These are phyloP conservation scores for Phoxinus dragarum DNA, from an alignment of 2,797 vertebrate genomes.

Conservation along the genomic window DNA sequence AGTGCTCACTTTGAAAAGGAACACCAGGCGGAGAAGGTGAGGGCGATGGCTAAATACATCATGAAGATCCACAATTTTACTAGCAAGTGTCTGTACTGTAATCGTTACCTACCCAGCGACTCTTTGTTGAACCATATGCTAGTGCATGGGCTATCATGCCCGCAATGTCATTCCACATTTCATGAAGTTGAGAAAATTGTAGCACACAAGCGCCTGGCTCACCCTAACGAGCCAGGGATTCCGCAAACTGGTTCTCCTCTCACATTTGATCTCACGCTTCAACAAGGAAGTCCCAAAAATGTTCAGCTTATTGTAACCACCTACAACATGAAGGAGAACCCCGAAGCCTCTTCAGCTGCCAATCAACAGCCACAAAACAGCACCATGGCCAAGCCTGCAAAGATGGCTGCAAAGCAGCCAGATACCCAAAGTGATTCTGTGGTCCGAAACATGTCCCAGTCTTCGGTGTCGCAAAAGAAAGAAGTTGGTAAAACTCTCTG, in stretches of 20 bases:
- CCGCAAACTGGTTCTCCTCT: constrained; percentile 90
- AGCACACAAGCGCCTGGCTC: constrained; percentile 88
- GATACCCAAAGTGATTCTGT: constrained; percentile 81
- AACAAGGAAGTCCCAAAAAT: constrained; percentile 92
- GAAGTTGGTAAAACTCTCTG: constrained; percentile 96
- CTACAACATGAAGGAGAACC: constrained; percentile 93
- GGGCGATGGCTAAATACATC: constrained; percentile 96
- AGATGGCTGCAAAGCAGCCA: constrained; percentile 74
- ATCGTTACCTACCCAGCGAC: constrained; percentile 95
- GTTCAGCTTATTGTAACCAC: constrained; percentile 95
- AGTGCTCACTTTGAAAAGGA: constrained; percentile 97
- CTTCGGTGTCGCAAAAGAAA: constrained; percentile 83
- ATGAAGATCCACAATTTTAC: constrained; percentile 99
- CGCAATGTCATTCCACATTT: constrained; percentile 93
- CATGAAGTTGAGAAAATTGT: constrained; percentile 97
- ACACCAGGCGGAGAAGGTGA: constrained; percentile 97
- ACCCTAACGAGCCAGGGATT: constrained; percentile 88
- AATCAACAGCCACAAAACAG: constrained; percentile 59
- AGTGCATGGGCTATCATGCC: constrained; percentile 95
- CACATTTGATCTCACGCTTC: constrained; percentile 95
- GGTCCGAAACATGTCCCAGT: constrained; percentile 80
- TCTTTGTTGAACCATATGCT: constrained; percentile 97
- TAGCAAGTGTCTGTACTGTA: constrained; percentile 99
- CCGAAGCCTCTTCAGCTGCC: constrained; percentile 83
- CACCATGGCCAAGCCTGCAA: constrained; percentile 51